Conservation (phyloP, 2,888 invertebrate genomes). For the Drosophila kanekoi region DNA sequence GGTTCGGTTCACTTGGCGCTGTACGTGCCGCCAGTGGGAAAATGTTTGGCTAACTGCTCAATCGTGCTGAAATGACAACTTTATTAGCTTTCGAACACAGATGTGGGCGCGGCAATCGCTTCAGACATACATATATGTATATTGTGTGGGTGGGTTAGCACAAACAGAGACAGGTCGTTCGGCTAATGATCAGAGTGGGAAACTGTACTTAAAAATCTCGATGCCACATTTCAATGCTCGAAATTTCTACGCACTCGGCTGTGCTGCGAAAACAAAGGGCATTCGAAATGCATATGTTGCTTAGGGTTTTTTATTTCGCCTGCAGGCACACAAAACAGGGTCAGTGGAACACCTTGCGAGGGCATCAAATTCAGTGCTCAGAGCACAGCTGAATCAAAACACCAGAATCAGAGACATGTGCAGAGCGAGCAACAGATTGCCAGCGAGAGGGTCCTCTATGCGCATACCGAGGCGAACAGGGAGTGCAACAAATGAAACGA, state of each 20-base stretch:
- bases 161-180: neutral
- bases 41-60: slow-evolving; percentile 70
- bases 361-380: slow-evolving; percentile 54
- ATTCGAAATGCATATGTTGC: slow-evolving; percentile 32
- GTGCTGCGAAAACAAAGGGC: slow-evolving; percentile 28
- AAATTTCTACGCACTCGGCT: slow-evolving; percentile 38
- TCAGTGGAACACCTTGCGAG: slow-evolving; percentile 76
- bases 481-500: slow-evolving; percentile 69
- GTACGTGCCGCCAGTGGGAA: slow-evolving; percentile 69
- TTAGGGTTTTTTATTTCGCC: slow-evolving; percentile 7
- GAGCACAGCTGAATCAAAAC: slow-evolving; percentile 34
- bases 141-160: slow-evolving; percentile 29
- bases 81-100: slow-evolving; percentile 59
- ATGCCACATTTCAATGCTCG: slow-evolving; percentile 25
- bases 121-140: neutral
- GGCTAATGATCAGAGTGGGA: slow-evolving; percentile 10
- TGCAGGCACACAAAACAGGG: slow-evolving; percentile 43
- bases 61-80: slow-evolving; percentile 77
- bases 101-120: slow-evolving; percentile 42
- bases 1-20: slow-evolving; percentile 14
- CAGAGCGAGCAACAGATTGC: slow-evolving; percentile 74
- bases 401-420: slow-evolving; percentile 69
- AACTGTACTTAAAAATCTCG: slow-evolving; percentile 25
- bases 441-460: slow-evolving; percentile 23
- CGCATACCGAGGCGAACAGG: slow-evolving; percentile 1